Evolutionary conservation across 2,113 vertebrate genomes (phyloP).

Genomic region (Barbus barbus): DNA sequence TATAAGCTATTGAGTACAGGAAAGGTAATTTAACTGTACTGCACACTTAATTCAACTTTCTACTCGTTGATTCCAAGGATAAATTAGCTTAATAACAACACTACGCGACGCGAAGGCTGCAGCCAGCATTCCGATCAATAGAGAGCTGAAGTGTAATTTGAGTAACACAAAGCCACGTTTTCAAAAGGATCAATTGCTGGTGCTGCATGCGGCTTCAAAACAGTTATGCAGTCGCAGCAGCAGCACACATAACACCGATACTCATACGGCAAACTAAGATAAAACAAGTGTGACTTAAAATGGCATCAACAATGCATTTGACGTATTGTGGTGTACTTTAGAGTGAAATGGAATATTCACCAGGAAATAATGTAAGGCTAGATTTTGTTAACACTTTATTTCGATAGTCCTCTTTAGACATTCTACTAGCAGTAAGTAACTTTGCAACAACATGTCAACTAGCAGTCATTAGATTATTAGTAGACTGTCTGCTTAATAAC

Average conservation of each 20-base stretch:
- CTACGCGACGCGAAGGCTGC: neutral
- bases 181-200: conserved; percentile 39
- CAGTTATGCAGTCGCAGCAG: conserved; percentile 14
- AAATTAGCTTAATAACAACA: conserved; percentile 47
- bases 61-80: conserved; percentile 23
- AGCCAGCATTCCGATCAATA: conserved; percentile 16
- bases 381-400: too few species aligned
- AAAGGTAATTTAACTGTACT: conserved; percentile 1
- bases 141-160: conserved; percentile 26
- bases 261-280: conserved; percentile 31
- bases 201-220: conserved; percentile 11
- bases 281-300: conserved; percentile 41
- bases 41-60: conserved; percentile 33
- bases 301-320: neutral
- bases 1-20: neutral
- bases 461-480: too few species aligned
- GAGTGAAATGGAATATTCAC: neutral
- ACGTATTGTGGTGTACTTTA: neutral
- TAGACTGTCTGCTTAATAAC: too few species aligned
- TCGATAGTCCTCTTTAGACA: too few species aligned
- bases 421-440: too few species aligned
- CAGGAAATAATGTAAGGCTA: neutral
- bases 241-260: conserved; percentile 7
- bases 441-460: too few species aligned
- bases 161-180: conserved; percentile 37